Evolutionary conservation across 1,140 invertebrate species (phyloP).

Genomic region (Megalopta genalis): DNA sequence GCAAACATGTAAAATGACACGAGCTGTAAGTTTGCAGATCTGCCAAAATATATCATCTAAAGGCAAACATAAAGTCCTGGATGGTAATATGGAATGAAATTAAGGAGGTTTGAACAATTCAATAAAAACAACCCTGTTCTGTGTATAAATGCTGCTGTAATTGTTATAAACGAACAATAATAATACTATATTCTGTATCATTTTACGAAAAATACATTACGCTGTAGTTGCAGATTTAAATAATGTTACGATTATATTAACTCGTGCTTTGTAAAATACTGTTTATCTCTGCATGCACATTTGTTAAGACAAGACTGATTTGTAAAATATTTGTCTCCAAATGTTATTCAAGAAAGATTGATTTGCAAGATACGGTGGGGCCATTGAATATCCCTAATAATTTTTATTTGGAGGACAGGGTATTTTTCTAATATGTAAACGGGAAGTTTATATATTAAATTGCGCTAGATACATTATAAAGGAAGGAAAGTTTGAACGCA

Average conservation of each 20-base stretch:
- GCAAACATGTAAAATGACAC: background rate
- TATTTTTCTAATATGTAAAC: conserved; percentile 10
- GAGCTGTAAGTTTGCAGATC: background rate
- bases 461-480: background rate
- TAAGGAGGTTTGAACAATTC: background rate
- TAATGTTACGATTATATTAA: conserved; percentile 1
- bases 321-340: conserved; percentile 18
- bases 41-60: conserved; percentile 6
- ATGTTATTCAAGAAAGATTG: background rate
- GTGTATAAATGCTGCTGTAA: conserved; percentile 9
- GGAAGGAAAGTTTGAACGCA: background rate
- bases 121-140: background rate
- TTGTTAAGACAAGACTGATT: conserved; percentile 10
- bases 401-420: conserved; percentile 17
- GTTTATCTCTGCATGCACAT: background rate
- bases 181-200: background rate
- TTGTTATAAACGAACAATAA: conserved; percentile 3
- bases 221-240: background rate
- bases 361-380: conserved; percentile 3
- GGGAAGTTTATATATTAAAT: background rate
- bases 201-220: conserved; percentile 15
- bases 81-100: background rate
- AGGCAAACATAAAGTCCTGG: background rate
- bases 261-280: conserved; percentile 16
- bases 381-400: conserved; percentile 11